Percentiles rank a stretch among this genome's conserved stretches.
Evolutionary conservation across 2,113 vertebrate species (phyloP).

Genomic region (Donacobius atricapilla): DNA sequence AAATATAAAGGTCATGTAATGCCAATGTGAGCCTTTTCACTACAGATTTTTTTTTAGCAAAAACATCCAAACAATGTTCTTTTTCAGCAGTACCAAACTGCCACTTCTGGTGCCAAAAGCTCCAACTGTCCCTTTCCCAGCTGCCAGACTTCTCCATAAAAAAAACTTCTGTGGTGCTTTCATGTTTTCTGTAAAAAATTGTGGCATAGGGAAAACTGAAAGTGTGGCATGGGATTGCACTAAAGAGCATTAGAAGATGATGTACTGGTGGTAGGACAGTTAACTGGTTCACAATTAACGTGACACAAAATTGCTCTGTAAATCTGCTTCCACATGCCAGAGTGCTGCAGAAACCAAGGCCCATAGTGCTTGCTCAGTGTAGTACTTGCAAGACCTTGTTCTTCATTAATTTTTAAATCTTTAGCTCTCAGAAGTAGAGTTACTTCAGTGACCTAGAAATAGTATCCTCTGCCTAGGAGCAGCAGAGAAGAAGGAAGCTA

Average conservation of each 20-base stretch:
- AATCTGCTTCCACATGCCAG: not conserved
- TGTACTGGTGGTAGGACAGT: not conserved
- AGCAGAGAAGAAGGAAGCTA: not conserved
- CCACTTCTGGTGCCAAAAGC: slow-evolving; percentile 12
- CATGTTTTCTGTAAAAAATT: not conserved
- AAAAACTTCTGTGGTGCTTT: not conserved
- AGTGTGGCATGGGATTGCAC: not conserved
- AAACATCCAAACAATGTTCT: slow-evolving; percentile 1
- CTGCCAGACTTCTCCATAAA: not conserved
- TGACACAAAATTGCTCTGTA: not conserved
- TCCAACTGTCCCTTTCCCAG: slow-evolving; percentile 32
- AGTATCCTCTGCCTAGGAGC: not conserved
- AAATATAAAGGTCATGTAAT: not conserved
- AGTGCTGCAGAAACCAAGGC: not conserved
- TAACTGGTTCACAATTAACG: not conserved
- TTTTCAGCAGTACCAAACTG: not conserved
- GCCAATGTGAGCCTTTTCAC: not conserved
- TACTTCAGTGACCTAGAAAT: not conserved
- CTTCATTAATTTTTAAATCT: slow-evolving; percentile 4
- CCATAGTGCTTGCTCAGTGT: not conserved
- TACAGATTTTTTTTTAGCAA: not conserved
- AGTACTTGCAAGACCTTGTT: not conserved
- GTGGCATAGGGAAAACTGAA: not conserved
- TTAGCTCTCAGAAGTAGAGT: not conserved
- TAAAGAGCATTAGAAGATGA: not conserved